Evolutionary conservation across 2,888 invertebrate genomes (phyloP), one percentile per base, ranked within the genome.

Genomic region (Epinotia nisella): DNA sequence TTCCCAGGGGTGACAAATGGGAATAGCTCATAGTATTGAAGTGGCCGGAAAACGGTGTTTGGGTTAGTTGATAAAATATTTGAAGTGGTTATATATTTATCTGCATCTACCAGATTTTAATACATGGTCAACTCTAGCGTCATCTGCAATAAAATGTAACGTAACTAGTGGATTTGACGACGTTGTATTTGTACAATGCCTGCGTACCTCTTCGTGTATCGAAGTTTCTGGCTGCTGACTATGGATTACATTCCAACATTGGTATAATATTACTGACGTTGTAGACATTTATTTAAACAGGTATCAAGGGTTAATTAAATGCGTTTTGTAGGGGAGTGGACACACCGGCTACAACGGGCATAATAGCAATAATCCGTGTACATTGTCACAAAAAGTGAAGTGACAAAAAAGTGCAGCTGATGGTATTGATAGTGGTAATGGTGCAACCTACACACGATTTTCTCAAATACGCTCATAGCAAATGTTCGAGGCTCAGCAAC

Each of bases 211-310:
- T 5, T n/a, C 49, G n/a, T 49, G 49, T 49, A n/a, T 49, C 49
- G 49, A 49, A 49, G 49, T 49, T 49, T 5, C n/a, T 49, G 49
- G 49, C n/a, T 49, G 49, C 49, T n/a, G 49, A n/a, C 1, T 7
- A n/a, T 49, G 5, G n/a, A 49, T 49, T 49, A 49, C 49, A 49
- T 49, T 49, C 49, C 49, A 49, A 49, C n/a, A 49, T 49, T n/a
- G 7, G 49, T 49, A 7, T n/a, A 49, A 49, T 15, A 49, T n/a
- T 49, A n/a, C n/a, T n/a, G n/a, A 49, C 49, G n/a, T 5, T 49
- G 2, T 49, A 49, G 49, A n/a, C 5, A 1, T 15, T 45, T 15
- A 45, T 15, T 45, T 45, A 45, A 15, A 45, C 45, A 45, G 45
- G n/a, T 45, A 45, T 15, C 45, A 45, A 45, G 45, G 45, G 49